Evolutionary conservation across 2,113 vertebrate species (phyloP).

Genomic region (Urocolius indicus): DNA sequence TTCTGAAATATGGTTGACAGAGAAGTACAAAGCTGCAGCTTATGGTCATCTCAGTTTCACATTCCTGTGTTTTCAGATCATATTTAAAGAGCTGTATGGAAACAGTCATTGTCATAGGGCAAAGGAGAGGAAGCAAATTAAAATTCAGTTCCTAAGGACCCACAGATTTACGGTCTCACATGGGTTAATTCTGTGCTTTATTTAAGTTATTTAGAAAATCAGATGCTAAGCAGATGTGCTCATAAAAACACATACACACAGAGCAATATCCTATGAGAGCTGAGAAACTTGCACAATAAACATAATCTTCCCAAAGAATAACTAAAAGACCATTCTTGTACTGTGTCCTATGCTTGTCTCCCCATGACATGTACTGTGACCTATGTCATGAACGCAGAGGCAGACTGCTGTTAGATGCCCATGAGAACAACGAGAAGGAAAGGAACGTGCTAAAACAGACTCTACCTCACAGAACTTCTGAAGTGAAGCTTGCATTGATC

Average conservation of each 20-base stretch:
- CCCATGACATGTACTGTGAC: not conserved
- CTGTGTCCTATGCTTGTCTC: not conserved
- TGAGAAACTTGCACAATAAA: conserved; percentile 27
- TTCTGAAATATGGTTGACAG: not conserved
- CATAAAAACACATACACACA: not conserved
- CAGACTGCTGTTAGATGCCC: not conserved
- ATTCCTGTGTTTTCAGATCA: not conserved
- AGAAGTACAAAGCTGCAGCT: not conserved
- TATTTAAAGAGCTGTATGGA: not conserved
- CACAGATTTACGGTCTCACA: not conserved
- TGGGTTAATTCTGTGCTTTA: conserved; percentile 13
- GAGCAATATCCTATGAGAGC: conserved; percentile 55
- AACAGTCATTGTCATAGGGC: not conserved
- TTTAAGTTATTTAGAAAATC: conserved; percentile 45
- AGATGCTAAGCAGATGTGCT: conserved; percentile 57
- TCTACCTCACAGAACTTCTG: not conserved
- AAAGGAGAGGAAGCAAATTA: not conserved
- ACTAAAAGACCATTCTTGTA: conserved; percentile 6
- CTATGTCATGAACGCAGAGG: not conserved
- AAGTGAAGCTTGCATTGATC: not conserved
- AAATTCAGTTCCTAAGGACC: not conserved
- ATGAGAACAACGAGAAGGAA: conserved; percentile 20
- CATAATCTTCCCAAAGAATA: not conserved
- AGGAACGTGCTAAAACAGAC: not conserved
- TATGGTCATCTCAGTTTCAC: not conserved